These are phyloP conservation scores for Myripristis murdjan DNA, from an alignment of 2,797 vertebrate species.

Conservation along the genomic window DNA sequence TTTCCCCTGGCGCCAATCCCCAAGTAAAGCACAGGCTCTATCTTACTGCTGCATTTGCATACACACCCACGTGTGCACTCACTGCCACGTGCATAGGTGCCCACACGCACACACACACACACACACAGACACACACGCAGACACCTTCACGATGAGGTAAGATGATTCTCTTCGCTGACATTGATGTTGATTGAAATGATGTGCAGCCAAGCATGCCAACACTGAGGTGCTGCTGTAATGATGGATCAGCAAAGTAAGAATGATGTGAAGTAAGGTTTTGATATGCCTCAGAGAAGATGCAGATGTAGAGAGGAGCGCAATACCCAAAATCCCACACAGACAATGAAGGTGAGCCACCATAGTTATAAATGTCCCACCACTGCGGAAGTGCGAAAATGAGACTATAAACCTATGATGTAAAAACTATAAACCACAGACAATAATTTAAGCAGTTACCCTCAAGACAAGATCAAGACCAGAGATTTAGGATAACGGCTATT, in stretches of 20 bases:
- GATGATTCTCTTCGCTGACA: conserved; percentile 60
- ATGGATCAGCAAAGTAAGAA: conserved; percentile 67
- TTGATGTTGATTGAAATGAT: conserved; percentile 50
- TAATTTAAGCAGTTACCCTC: conserved; percentile 53
- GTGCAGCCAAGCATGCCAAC: conserved; percentile 65
- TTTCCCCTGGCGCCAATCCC: conserved; percentile 56
- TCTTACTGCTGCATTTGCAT: conserved; percentile 67
- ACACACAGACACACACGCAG: conserved; percentile 1
- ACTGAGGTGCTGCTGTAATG: conserved; percentile 61
- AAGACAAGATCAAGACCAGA: conserved; percentile 61
- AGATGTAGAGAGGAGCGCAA: conserved; percentile 16
- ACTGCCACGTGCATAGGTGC: conserved; percentile 15
- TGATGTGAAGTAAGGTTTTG: conserved; percentile 60
- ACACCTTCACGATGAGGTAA: conserved; percentile 54
- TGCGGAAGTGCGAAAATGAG: conserved; percentile 26
- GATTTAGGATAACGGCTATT: conserved; percentile 52
- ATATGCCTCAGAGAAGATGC: conserved; percentile 59
- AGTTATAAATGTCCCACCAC: conserved; percentile 20
- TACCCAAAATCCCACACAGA: conserved; percentile 45
- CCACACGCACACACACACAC: not conserved
- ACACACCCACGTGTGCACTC: conserved; percentile 43
- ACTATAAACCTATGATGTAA: conserved; percentile 22
- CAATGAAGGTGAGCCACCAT: conserved; percentile 40
- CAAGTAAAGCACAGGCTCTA: conserved; percentile 48
- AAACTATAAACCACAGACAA: conserved; percentile 53